Evolutionary conservation across 2,888 invertebrate genomes (phyloP).

Genomic region (Ganaspis brasiliensis): DNA sequence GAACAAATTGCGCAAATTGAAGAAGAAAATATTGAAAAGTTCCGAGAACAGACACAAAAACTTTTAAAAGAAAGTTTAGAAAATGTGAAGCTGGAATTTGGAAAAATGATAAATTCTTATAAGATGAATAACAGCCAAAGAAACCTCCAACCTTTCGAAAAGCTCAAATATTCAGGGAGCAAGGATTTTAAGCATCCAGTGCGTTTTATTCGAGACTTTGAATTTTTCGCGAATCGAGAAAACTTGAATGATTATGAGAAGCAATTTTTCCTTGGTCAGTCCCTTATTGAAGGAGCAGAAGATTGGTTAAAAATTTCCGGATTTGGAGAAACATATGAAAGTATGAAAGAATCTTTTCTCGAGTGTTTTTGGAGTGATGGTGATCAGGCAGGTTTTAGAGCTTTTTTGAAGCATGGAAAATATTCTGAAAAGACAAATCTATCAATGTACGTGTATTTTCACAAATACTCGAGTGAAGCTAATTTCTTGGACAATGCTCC

Average conservation of each 20-base stretch:
- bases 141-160: not conserved
- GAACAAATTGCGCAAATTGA: too few relatives aligned
- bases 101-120: not conserved
- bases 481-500: not conserved
- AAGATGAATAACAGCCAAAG: too few relatives aligned
- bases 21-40: not conserved
- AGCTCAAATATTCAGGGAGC: constrained; percentile 11
- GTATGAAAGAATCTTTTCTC: constrained; percentile 6
- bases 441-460: not conserved
- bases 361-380: constrained; percentile 13
- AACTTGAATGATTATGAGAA: constrained; percentile 3
- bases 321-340: not conserved
- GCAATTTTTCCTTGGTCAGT: not conserved
- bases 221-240: not conserved
- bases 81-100: not conserved
- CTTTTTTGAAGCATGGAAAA: constrained; percentile 12
- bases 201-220: constrained; percentile 15
- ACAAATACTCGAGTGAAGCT: constrained; percentile 10
- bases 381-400: not conserved
- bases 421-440: not conserved
- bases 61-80: not conserved
- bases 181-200: constrained; percentile 1
- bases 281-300: not conserved
- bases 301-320: constrained; percentile 4
- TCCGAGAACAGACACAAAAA: not conserved